Evolutionary conservation across 2,797 vertebrate genomes (phyloP), one percentile per base, ranked within the genome.

Genomic region (Calcarius lapponicus): DNA sequence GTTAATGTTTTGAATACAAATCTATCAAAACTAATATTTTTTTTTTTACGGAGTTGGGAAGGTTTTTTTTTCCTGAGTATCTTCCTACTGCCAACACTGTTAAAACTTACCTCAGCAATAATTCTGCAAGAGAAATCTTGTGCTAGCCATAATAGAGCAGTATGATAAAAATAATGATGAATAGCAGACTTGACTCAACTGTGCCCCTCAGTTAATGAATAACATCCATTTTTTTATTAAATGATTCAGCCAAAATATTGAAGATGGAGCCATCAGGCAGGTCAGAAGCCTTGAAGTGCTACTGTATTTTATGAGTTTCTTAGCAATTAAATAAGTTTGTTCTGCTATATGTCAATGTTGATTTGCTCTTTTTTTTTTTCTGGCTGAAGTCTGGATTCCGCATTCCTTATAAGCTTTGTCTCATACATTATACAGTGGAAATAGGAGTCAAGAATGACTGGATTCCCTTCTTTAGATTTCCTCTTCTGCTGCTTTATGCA

Each of bases 1-100:
- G 64, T 95, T 97, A 92, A 89, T 65, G 38, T 88, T 96, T 96
- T 91, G 85, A 95, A 94, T 80, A 80, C 45, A 89, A 94, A 90
- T 75, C 62, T 96, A 85, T 96, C 75, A 96, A 95, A 87, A 73
- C 31, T 86, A 87, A 57, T 58, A 50, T 81, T 83, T 81, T 83
- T n/a, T 85, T 92, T 97, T 96, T 94, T 38, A 96, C 47, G 38
- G 70, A 81, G 6, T 80, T 93, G 83, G 86, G 89, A 86, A 75
- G 40, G 6, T 0, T 31, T 19, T 90, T 91, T 45, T 66, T 40
- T 1, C 18, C 65, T 91, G 25, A 57, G 73, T 78, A 72, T 67
- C 51, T 48, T 94, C 40, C 45, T 14, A 29, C 85, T 97, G 92
- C 70, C 78, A 94, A 82, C n/a, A 78, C 42, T 53, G 50, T 72